phyloP scores from a whole-genome alignment of 2,113 vertebrate genomes.

The Vicugna pacos region DNA sequence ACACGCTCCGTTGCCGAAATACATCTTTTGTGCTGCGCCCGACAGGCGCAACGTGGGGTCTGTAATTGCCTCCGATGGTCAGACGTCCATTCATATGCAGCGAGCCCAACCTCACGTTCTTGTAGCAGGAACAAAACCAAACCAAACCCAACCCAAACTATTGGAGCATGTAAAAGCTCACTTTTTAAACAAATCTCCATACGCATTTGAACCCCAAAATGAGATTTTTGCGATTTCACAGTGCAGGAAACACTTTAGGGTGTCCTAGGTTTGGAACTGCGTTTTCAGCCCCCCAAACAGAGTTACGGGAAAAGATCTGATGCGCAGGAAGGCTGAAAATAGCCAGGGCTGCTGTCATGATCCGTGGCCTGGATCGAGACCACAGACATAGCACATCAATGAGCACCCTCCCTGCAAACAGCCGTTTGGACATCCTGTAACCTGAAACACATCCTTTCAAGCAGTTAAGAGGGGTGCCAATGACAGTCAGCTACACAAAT shows the following conservation, averaged over 20 bases:
- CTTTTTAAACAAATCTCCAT: neutral
- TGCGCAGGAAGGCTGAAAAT: conserved; percentile 65
- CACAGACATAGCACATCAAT: conserved; percentile 59
- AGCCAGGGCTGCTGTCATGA: conserved; percentile 59
- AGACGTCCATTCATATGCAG: neutral
- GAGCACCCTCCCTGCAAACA: conserved; percentile 44
- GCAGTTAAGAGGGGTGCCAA: conserved; percentile 75
- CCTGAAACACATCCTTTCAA: conserved; percentile 84
- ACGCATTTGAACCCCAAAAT: conserved; percentile 24
- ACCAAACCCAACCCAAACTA: neutral
- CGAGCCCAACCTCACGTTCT: neutral
- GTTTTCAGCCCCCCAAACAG: neutral
- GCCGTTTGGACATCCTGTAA: conserved; percentile 83
- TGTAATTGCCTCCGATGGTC: neutral
- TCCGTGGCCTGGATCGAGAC: conserved; percentile 69
- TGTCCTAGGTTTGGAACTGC: neutral
- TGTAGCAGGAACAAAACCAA: neutral
- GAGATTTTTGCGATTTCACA: conserved; percentile 45
- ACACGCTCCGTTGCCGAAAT: neutral
- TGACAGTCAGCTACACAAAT: conserved; percentile 84
- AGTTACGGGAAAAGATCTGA: conserved; percentile 9
- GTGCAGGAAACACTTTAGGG: conserved; percentile 7
- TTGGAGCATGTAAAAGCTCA: neutral
- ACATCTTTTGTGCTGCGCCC: neutral
- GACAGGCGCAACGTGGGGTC: neutral